Evolutionary conservation across 2,797 vertebrate species (phyloP), one percentile per base, ranked within the genome.

Genomic region (Tragelaphus eurycerus): DNA sequence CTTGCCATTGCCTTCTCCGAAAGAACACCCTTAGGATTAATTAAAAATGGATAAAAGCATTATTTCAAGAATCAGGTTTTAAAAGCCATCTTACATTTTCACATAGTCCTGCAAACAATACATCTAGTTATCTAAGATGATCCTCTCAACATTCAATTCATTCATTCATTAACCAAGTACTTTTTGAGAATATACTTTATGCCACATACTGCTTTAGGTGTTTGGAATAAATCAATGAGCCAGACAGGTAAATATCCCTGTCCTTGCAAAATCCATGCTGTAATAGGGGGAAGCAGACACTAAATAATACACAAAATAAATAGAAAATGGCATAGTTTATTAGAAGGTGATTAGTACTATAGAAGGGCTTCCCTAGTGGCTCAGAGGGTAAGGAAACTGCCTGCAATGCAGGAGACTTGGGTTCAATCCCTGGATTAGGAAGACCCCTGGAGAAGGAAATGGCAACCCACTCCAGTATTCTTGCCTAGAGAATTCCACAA

Each of bases 21-120:
- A 6, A 60, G 25, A 60, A 60, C 12, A 29, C 59, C 59, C 59
- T 74, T 86, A 74, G 71, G 31, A 81, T 54, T 86, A 81, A 71
- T 14, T 71, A 60, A 86, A 86, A 93, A 43, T 55, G 54, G 50
- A 13, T 31, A 60, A 86, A 93, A 95, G 27, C 38, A 57, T 43
- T 86, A 86, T 62, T 93, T 27, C 59, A 59, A 96, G 62, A 31
- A 82, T 90, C 74, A 74, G 21, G 43, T 89, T 96, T 83, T 85
- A 84, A 89, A 89, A 92, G n/a, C 29, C 59, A 86, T 87, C 8
- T 23, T 64, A 71, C 13, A 57, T 62, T 29, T 93, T 86, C 21
- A 12, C 11, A 55, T 9, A 74, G 13, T 57, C 57, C 8, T 25
- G 43, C 16, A 34, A 86, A 95, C 50, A 78, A 57, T 48, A 8